Percentiles rank a stretch among this genome's conserved stretches.
Conservation (phyloP, 2,888 invertebrate species). For the Tetragnatha montana region DNA sequence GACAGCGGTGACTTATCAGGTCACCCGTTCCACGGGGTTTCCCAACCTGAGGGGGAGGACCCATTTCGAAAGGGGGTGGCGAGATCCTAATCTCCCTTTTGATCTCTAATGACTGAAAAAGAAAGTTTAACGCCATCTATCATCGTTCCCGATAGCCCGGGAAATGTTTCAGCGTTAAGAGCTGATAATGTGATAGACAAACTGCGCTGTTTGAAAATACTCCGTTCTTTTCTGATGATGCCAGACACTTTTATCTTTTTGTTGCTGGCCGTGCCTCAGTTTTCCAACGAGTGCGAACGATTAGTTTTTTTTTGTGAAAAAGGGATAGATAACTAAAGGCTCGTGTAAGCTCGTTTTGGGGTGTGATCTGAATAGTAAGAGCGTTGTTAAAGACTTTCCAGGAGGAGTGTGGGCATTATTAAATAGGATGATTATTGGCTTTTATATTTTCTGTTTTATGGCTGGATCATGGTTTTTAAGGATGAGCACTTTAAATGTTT, state of each 20-base stretch:
- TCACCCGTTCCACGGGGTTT: conserved; percentile 32
- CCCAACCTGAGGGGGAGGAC: conserved; percentile 9
- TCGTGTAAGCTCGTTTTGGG: neutral
- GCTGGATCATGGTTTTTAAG: too few relatives aligned
- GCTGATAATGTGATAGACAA: conserved; percentile 57
- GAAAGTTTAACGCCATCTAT: conserved; percentile 59
- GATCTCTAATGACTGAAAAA: conserved; percentile 63
- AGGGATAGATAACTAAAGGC: neutral
- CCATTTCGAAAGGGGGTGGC: conserved; percentile 3
- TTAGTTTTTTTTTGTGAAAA: neutral
- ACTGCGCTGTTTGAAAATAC: conserved; percentile 53
- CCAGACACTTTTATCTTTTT: neutral
- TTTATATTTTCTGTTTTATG: neutral
- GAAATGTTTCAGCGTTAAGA: conserved; percentile 52
- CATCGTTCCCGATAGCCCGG: conserved; percentile 30
- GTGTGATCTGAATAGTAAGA: neutral
- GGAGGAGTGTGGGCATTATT: neutral
- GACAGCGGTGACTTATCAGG: conserved; percentile 58
- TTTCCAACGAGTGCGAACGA: neutral
- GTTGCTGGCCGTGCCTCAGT: neutral
- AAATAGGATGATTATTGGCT: neutral
- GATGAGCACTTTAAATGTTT: too few relatives aligned
- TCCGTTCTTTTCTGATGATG: neutral
- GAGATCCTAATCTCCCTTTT: conserved; percentile 59
- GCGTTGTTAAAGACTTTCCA: neutral